These are phyloP conservation scores for Drosophila pseudoananassae DNA, from an alignment of 1,140 invertebrate genomes.

Conservation along the genomic window DNA sequence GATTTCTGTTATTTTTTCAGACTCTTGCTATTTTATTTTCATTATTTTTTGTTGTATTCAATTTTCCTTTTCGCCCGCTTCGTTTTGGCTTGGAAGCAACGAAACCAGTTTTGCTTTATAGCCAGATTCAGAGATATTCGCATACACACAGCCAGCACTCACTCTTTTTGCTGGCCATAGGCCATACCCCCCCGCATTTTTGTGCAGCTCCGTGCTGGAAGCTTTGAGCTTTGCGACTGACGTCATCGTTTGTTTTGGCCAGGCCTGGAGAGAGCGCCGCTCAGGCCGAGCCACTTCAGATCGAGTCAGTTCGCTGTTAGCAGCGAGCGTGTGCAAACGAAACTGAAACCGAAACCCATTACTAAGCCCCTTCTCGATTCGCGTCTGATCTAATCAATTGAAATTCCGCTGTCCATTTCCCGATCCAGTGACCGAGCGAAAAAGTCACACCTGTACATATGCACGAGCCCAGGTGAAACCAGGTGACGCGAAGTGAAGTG, in stretches of 20 bases:
- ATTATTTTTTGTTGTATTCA: conserved; percentile 63
- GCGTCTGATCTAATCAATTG: conserved; percentile 35
- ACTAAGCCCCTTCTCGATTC: background rate
- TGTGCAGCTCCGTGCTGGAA: conserved; percentile 24
- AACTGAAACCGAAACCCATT: conserved; percentile 39
- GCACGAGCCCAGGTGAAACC: conserved; percentile 43
- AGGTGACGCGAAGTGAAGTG: conserved; percentile 7
- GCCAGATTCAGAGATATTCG: conserved; percentile 65
- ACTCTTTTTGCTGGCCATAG: conserved; percentile 16
- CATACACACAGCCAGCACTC: conserved; percentile 35
- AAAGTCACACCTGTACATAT: conserved; percentile 35
- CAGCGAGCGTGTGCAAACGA: conserved; percentile 68
- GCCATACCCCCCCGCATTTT: conserved; percentile 62
- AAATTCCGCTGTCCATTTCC: conserved; percentile 28
- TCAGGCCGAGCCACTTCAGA: conserved; percentile 18
- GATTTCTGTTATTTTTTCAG: conserved; percentile 66
- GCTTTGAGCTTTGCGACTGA: conserved; percentile 71
- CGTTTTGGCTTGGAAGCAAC: conserved; percentile 58
- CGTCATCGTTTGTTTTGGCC: conserved; percentile 80
- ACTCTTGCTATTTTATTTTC: conserved; percentile 35
- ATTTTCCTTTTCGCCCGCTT: conserved; percentile 76
- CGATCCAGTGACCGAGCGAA: conserved; percentile 18
- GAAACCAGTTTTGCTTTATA: conserved; percentile 70
- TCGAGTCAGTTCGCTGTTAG: conserved; percentile 64
- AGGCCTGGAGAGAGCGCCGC: conserved; percentile 40